Evolutionary conservation across 2,113 vertebrate species (phyloP).

Genomic region (Oceanodroma tethys): DNA sequence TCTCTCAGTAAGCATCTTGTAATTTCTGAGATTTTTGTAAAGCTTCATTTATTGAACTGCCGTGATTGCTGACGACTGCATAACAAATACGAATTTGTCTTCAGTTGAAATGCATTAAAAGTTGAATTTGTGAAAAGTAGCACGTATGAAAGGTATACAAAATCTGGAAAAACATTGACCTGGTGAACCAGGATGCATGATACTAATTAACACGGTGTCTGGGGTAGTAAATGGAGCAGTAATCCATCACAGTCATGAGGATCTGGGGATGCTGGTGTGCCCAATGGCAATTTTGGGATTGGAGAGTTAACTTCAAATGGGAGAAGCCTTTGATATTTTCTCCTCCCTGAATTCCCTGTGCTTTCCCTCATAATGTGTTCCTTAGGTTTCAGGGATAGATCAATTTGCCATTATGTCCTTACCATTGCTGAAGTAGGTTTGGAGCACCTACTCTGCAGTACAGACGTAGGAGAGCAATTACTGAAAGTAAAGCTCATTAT

Average conservation of each 20-base stretch:
- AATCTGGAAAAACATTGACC: background rate
- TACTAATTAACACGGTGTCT: background rate
- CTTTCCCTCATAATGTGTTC: background rate
- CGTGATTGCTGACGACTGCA: background rate
- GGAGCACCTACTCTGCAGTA: background rate
- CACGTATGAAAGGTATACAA: background rate
- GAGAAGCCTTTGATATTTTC: background rate
- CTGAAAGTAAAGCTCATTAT: background rate
- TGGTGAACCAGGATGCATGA: background rate
- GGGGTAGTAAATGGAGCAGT: background rate
- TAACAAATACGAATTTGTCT: background rate
- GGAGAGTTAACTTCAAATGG: background rate
- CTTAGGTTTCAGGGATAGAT: background rate
- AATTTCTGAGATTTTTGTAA: background rate
- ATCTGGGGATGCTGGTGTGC: background rate
- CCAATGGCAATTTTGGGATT: background rate
- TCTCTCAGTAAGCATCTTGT: slow-evolving; percentile 1
- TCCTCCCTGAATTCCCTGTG: background rate
- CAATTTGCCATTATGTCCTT: background rate
- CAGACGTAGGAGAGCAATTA: background rate
- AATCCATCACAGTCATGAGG: background rate
- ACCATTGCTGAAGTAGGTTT: background rate
- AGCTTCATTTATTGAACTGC: background rate
- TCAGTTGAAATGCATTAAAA: background rate
- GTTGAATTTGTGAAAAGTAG: background rate